phyloP scores from a whole-genome alignment of 2,113 vertebrate species.

The Trogon surrucura region DNA sequence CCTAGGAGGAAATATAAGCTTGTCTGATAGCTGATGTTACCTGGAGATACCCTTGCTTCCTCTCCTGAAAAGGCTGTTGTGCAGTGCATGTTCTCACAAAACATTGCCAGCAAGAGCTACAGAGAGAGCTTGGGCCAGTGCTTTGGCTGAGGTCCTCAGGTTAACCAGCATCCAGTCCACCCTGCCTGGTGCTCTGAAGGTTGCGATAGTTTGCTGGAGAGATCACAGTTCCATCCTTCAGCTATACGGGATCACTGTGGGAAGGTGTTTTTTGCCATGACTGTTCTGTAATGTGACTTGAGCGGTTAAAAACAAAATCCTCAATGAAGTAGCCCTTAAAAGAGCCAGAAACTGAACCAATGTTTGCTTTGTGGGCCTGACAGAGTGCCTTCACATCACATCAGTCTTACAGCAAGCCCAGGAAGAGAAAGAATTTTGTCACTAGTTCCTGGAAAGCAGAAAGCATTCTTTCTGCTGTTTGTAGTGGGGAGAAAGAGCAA shows the following conservation, averaged over 20 bases:
- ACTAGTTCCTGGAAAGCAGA: not conserved
- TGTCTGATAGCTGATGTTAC: not conserved
- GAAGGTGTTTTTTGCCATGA: accelerated
- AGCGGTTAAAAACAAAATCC: not conserved
- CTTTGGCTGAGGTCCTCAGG: not conserved
- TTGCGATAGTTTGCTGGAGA: not conserved
- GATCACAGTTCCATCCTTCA: not conserved
- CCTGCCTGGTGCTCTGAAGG: not conserved
- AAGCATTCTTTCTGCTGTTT: not conserved
- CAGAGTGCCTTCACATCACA: not conserved
- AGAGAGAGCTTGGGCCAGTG: not conserved
- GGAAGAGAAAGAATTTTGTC: not conserved
- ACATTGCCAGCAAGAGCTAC: not conserved
- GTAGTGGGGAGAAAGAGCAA: not conserved
- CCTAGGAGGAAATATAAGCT: not conserved
- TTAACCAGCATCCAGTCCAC: not conserved
- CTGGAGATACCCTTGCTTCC: not conserved
- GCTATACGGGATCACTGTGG: not conserved
- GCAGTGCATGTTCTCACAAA: not conserved
- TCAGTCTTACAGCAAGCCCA: not conserved
- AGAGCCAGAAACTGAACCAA: not conserved
- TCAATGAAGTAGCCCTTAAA: not conserved
- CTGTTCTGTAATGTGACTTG: not conserved
- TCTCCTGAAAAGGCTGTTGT: not conserved
- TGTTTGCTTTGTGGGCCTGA: not conserved